These are phyloP conservation scores for Ellobius talpinus DNA, from an alignment of 2,113 vertebrate species.

Conservation along the genomic window DNA sequence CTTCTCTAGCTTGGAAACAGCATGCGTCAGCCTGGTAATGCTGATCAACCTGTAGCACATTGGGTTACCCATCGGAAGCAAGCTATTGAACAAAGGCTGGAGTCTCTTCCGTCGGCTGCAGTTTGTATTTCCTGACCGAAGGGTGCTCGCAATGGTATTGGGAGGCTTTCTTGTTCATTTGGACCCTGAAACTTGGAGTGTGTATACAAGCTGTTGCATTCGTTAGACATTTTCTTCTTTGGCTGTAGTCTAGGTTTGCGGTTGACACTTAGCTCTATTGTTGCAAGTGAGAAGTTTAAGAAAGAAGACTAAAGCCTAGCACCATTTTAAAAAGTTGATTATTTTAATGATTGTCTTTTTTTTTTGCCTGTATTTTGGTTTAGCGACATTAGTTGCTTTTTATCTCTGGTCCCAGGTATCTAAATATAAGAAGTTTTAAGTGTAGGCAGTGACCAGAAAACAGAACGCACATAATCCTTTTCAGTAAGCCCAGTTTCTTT, in stretches of 20 bases:
- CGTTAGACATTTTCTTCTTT: constrained; percentile 61
- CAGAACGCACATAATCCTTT: constrained; percentile 54
- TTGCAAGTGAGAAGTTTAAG: constrained; percentile 65
- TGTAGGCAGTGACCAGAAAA: constrained; percentile 47
- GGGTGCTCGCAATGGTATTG: background rate
- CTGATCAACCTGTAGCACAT: constrained; percentile 89
- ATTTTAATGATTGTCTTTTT: constrained; percentile 46
- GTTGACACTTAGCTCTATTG: constrained; percentile 82
- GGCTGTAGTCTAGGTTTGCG: constrained; percentile 52
- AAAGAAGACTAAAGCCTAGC: constrained; percentile 24
- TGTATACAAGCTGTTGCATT: constrained; percentile 8
- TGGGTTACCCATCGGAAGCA: constrained; percentile 77
- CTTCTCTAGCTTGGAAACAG: constrained; percentile 65
- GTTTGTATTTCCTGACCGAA: constrained; percentile 51
- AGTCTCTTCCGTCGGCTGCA: constrained; percentile 58
- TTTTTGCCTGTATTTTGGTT: constrained; percentile 4
- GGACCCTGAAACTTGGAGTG: constrained; percentile 40
- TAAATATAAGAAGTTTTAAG: constrained; percentile 30
- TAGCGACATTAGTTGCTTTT: constrained; percentile 35
- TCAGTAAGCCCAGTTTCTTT: constrained; percentile 37
- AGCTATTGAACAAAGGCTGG: constrained; percentile 86
- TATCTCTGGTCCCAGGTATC: constrained; percentile 57
- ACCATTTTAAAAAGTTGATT: constrained; percentile 30
- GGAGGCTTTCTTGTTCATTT: constrained; percentile 8
- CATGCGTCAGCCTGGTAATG: constrained; percentile 68